phyloP scores from a whole-genome alignment of 2,113 vertebrate species.

The Carollia perspicillata region DNA sequence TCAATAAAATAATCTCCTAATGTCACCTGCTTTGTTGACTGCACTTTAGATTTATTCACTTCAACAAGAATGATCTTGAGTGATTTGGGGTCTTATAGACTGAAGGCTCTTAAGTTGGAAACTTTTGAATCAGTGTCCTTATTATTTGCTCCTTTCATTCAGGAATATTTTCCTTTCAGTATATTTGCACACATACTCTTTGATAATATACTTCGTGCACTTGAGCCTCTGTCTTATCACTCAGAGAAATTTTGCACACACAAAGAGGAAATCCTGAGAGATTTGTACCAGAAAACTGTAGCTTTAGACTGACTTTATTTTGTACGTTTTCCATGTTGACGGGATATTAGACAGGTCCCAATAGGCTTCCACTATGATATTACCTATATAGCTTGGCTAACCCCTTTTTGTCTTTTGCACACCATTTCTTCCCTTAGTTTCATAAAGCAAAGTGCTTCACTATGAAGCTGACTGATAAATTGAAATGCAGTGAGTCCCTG shows the following conservation, averaged over 20 bases:
- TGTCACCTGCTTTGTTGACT: neutral
- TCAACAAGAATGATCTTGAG: neutral
- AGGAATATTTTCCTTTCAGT: neutral
- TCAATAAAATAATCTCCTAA: neutral
- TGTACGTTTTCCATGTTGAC: neutral
- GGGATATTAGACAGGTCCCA: neutral
- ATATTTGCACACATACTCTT: neutral
- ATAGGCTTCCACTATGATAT: neutral
- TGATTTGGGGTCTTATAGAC: neutral
- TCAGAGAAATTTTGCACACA: neutral
- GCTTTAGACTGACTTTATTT: neutral
- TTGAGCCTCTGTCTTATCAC: neutral
- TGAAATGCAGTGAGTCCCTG: neutral
- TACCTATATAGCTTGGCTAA: neutral
- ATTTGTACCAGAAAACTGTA: conserved; percentile 7
- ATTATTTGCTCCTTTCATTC: neutral
- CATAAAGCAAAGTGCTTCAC: neutral
- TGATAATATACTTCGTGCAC: neutral
- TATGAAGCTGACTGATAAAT: neutral
- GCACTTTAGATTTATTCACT: neutral
- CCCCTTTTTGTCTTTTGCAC: neutral
- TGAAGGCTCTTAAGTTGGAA: neutral
- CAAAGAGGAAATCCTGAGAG: neutral
- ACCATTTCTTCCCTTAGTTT: neutral
- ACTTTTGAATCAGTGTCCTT: neutral